Base-by-base conservation (phyloP, 1,140 invertebrate species). In the Mamestra configurata region DNA sequence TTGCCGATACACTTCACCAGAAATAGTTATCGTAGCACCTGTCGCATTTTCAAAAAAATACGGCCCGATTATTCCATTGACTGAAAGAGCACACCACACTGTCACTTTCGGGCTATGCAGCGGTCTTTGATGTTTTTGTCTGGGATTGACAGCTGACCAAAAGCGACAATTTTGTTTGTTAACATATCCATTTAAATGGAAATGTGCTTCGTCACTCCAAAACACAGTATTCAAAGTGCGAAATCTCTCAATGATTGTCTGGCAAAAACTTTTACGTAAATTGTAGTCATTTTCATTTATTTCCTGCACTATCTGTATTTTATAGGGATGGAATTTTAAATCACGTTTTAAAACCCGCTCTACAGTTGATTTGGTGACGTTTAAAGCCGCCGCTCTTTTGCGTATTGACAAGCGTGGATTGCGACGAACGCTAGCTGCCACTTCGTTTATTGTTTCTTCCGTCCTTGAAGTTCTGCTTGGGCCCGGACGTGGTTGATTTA, bases 11-110 rank as follows among this genome's bases (percentile, higher is more conserved):
- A 5, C 13, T 1, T 51, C 68, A 31, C 43, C 11, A 35, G 22
- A n/a, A 13, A 71, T 46, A 53, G 22, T 71, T 20, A 24, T 51
- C 46, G 68, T 22, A 22, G 20, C 7, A 20, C 68, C 68, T 31
- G 20, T 15, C 8, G 24, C 22, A 71, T 51, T 51, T 71, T 53
- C 20, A 71, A 51, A 71, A 71, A 71, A 71, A 71, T 31, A 51
- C 43, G 46, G n/a, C 13, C 68, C 68, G 10, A 53, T 71, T 51
- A 71, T 49, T 13, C 75, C 49, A 40, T 49, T 49, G 0, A 13
- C 61, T 10, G 77, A 81, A 71, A 83, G 40, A 11, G 75, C 59
- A 20, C 70, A 76, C 71, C 79, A 79, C 61, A 71, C 71, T 61
- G 79, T 76, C 1, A 53, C 77, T 37, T 77, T 79, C n/a, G 46